Evolutionary conservation across 2,113 vertebrate genomes (phyloP).

Genomic region (Pampusana beccarii): DNA sequence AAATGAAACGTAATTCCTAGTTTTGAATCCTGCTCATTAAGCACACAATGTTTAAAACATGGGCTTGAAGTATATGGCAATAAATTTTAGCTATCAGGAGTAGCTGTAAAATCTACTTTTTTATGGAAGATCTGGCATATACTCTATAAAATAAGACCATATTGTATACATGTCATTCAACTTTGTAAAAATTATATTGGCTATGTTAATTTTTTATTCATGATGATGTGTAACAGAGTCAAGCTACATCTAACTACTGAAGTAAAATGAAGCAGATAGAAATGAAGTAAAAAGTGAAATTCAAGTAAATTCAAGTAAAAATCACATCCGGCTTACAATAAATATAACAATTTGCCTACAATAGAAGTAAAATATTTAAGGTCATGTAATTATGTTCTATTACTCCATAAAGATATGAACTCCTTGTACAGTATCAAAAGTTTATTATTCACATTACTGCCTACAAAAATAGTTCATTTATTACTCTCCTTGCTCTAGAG

Average conservation of each 20-base stretch:
- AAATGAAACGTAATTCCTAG: slow-evolving; percentile 55
- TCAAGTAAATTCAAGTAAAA: slow-evolving; percentile 7
- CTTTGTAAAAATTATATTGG: slow-evolving; percentile 10
- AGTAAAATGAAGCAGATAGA: neutral
- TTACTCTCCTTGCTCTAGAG: neutral
- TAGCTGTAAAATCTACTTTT: slow-evolving; percentile 35
- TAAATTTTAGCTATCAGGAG: slow-evolving; percentile 15
- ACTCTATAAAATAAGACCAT: neutral
- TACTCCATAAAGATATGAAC: neutral
- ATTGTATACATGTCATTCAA: neutral
- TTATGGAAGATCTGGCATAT: neutral
- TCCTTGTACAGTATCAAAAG: neutral
- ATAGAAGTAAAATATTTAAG: neutral
- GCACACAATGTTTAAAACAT: slow-evolving; percentile 26
- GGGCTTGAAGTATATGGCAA: neutral
- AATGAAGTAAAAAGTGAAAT: neutral
- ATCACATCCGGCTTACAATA: neutral
- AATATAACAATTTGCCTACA: neutral
- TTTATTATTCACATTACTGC: neutral
- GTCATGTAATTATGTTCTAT: neutral
- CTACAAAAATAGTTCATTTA: neutral
- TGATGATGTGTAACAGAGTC: neutral
- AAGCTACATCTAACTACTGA: neutral
- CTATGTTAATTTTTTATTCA: slow-evolving; percentile 30
- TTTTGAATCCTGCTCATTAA: slow-evolving; percentile 50